These are phyloP conservation scores for Chirona hameri DNA, from an alignment of 2,888 invertebrate genomes.

Conservation along the genomic window DNA sequence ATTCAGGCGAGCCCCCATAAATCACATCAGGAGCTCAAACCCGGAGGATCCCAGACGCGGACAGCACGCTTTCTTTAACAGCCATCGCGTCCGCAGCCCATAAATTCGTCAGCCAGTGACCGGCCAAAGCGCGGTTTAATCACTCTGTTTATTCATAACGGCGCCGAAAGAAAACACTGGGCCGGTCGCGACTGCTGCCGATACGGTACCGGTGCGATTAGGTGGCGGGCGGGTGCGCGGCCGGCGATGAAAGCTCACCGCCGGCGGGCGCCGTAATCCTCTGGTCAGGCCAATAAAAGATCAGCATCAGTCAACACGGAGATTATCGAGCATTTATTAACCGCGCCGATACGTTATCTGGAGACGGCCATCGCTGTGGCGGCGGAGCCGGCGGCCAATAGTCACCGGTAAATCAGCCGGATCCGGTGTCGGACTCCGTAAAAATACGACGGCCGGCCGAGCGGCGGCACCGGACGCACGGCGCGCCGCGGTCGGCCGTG, in stretches of 20 bases:
- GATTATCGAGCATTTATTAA: not conserved
- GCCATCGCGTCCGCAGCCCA: not conserved
- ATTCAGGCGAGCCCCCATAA: not conserved
- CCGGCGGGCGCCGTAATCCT: not conserved
- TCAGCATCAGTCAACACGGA: not conserved
- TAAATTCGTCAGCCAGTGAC: not conserved
- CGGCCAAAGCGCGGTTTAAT: not conserved
- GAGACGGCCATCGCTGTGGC: not conserved
- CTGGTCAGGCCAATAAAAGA: not conserved
- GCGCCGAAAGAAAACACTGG: not conserved
- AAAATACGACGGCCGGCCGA: not conserved
- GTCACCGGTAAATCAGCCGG: not conserved
- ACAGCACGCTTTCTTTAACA: not conserved
- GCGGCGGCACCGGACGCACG: not conserved
- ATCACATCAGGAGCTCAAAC: not conserved
- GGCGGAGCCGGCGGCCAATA: not conserved
- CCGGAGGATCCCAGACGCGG: not conserved
- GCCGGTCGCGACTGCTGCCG: not conserved
- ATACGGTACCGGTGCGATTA: not conserved
- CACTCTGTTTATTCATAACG: conserved; percentile 23
- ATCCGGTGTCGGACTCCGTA: not conserved
- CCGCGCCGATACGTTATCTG: not conserved
- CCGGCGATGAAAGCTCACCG: not conserved
- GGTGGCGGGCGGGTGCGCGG: not conserved
- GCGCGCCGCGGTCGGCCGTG: not conserved